These are phyloP conservation scores for Capitella teleta DNA, from an alignment of 1,140 invertebrate genomes.

Conservation along the genomic window DNA sequence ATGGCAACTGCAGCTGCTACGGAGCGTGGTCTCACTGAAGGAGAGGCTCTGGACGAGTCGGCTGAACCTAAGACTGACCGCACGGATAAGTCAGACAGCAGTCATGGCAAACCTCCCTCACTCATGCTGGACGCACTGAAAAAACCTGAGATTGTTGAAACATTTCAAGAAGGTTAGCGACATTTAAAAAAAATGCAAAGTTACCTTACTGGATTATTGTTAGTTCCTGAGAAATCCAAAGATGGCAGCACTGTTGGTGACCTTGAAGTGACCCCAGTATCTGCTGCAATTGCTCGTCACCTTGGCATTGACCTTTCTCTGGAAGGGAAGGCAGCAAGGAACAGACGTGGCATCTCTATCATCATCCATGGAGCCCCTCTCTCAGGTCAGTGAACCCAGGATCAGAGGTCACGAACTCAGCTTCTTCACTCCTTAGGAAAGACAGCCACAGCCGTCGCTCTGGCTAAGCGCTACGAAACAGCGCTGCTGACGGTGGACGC, in stretches of 20 bases:
- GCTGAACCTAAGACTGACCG: no score
- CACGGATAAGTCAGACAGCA: no score
- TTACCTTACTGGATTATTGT: no score
- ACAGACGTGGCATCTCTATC: constrained; percentile 37
- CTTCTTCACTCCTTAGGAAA: constrained; percentile 23
- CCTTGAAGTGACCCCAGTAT: constrained; percentile 40
- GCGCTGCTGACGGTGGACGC: constrained; percentile 37
- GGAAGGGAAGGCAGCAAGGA: constrained; percentile 39
- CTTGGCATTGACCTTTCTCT: constrained; percentile 39
- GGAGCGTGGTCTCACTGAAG: no score
- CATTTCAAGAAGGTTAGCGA: no score
- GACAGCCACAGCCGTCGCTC: constrained; percentile 25
- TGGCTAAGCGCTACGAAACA: constrained; percentile 39
- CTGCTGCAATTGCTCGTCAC: constrained; percentile 38
- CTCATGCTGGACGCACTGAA: background rate
- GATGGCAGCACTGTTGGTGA: constrained; percentile 40
- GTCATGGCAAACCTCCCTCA: background rate
- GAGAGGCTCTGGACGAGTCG: no score
- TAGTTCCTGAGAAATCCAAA: no score
- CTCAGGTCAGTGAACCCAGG: no score
- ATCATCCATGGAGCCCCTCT: constrained; percentile 39
- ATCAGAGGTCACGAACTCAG: no score
- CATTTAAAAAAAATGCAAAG: no score
- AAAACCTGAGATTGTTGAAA: no score
- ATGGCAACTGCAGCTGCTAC: no score